These are phyloP conservation scores for Chesias legatella DNA, from an alignment of 2,888 invertebrate species.

Conservation along the genomic window DNA sequence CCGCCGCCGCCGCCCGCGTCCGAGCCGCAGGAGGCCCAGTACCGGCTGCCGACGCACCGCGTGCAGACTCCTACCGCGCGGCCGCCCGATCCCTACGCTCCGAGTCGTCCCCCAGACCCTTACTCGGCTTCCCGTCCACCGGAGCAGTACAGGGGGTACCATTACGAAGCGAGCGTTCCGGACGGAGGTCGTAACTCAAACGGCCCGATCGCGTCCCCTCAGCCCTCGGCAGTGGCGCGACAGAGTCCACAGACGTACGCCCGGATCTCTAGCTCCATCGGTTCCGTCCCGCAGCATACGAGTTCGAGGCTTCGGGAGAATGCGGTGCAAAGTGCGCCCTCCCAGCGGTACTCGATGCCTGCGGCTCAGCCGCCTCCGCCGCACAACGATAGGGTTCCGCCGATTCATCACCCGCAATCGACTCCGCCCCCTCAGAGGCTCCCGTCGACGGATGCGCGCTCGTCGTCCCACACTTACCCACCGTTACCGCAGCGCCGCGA, in stretches of 20 bases:
- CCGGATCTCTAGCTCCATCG: slow-evolving; percentile 56
- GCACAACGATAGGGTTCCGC: slow-evolving; percentile 71
- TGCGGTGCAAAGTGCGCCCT: slow-evolving; percentile 54
- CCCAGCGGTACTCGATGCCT: slow-evolving; percentile 57
- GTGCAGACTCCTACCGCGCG: slow-evolving; percentile 61
- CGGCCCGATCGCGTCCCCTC: slow-evolving; percentile 57
- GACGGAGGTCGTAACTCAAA: slow-evolving; percentile 55
- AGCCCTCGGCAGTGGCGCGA: slow-evolving; percentile 56
- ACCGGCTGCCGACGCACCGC: slow-evolving; percentile 52
- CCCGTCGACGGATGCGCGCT: slow-evolving; percentile 46
- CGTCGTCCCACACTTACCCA: slow-evolving; percentile 52
- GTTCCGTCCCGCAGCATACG: slow-evolving; percentile 60
- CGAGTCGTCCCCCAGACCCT: slow-evolving; percentile 64
- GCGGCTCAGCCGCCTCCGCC: slow-evolving; percentile 59
- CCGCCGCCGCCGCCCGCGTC: slow-evolving; percentile 40
- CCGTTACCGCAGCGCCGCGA: slow-evolving; percentile 57
- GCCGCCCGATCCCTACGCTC: slow-evolving; percentile 58
- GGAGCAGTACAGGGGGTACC: slow-evolving; percentile 59
- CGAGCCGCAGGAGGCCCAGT: slow-evolving; percentile 40
- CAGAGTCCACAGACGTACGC: slow-evolving; percentile 68
- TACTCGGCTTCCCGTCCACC: slow-evolving; percentile 64
- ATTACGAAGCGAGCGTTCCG: slow-evolving; percentile 53
- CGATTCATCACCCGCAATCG: slow-evolving; percentile 68
- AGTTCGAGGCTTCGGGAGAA: slow-evolving; percentile 57
- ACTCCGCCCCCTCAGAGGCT: slow-evolving; percentile 51